Evolutionary conservation across 53 echinoderm and acorn worm species (phyloP), one percentile per base, ranked within the genome.

Genomic region (Paracentrotus lividus): DNA sequence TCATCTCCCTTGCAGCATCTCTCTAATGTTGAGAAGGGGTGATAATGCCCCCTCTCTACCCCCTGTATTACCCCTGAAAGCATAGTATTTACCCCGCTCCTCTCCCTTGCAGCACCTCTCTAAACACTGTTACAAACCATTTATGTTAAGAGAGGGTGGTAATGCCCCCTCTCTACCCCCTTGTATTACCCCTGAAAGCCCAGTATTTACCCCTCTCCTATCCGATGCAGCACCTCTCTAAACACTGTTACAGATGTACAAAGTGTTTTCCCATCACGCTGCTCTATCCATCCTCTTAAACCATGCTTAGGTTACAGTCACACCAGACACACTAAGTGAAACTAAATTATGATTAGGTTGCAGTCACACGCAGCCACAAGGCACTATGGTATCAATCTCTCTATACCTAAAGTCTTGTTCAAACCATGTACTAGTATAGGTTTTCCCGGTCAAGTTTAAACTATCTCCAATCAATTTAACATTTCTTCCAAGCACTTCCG

Each of bases 221-320:
- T 40, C 16, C 36, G 72, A 38, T 72, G 36, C 72, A 72, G 36
- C 72, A 26, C 36, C 72, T 72, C 40, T 72, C 38, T 72, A 72
- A 72, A 72, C 72, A 72, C 72, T 72, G 72, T 72, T 34, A 72
- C 72, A 72, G 72, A 40, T 72, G 72, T 38, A 72, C 72, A 72
- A 72, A 72, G 36, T 72, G 72, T 72, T 72, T 72, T 40, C 40
- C 72, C 72, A 72, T 72, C 72, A 72, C 40, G 38, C 2, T 18
- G 40, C 1, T 20, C 18, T 57, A 20, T 15, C 13, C 18, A 20
- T 20, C 18, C 15, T 34, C 69, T 16, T 67, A 1, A 38, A 38
- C 69, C 72, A 72, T 40, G 32, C 16, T 38, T 40, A 72, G 16
- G 72, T 72, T 72, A 18, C 36, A 72, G 20, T 40, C 5, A 20